These are phyloP conservation scores for Charaxes varanes DNA, from an alignment of 1,140 invertebrate genomes.

Conservation along the genomic window DNA sequence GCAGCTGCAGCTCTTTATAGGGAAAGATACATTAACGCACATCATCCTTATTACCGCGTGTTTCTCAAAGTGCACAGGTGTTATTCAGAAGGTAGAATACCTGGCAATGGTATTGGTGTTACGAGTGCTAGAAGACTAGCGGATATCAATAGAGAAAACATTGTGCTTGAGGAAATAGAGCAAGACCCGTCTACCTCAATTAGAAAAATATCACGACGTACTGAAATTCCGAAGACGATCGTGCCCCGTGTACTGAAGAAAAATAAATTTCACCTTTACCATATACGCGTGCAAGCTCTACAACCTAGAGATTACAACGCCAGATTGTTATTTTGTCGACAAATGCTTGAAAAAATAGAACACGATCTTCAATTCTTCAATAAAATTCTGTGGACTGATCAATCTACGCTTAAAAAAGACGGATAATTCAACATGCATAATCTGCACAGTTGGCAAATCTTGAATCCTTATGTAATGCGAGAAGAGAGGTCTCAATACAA, in stretches of 20 bases:
- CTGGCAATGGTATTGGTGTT: no score
- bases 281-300: background rate
- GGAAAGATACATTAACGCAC: conserved; percentile 5
- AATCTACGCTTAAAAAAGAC: conserved; percentile 1
- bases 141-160: no score
- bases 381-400: background rate
- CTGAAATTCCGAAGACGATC: background rate
- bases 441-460: background rate
- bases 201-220: no score
- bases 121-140: no score
- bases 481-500: background rate
- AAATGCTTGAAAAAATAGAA: background rate
- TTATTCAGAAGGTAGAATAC: no score
- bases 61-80: background rate
- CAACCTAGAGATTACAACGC: background rate
- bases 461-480: background rate
- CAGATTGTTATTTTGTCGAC: background rate
- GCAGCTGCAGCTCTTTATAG: conserved; percentile 18
- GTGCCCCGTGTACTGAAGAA: background rate
- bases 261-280: background rate
- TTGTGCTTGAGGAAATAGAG: no score
- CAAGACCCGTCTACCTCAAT: no score
- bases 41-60: conserved; percentile 2
- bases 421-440: conserved; percentile 1
- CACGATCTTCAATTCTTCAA: background rate